phyloP scores from a whole-genome alignment of 2,797 vertebrate genomes.

The Etheostoma perlongum region DNA sequence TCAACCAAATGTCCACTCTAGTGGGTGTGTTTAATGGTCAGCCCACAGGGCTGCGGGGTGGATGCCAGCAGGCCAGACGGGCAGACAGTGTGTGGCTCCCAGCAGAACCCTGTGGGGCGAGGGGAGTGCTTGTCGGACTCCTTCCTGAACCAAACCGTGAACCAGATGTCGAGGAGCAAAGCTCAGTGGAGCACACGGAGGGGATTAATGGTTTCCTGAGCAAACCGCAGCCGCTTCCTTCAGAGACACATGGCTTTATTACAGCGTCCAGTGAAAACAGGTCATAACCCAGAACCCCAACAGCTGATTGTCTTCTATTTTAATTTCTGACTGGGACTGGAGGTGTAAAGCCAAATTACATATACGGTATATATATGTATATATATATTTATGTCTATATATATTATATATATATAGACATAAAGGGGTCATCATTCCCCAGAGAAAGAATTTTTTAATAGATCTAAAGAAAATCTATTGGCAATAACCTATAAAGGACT shows the following conservation, averaged over 20 bases:
- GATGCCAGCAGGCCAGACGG: conserved; percentile 79
- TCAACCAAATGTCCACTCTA: conserved; percentile 29
- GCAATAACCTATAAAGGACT: not conserved
- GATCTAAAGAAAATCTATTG: not conserved
- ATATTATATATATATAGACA: not conserved
- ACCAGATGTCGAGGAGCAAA: conserved; percentile 60
- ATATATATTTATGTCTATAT: too few species aligned
- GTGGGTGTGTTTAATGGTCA: conserved; percentile 19
- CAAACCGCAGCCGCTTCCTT: conserved; percentile 16
- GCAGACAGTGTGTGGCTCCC: conserved; percentile 61
- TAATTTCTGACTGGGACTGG: not conserved
- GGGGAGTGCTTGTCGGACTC: conserved; percentile 38
- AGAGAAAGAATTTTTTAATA: not conserved
- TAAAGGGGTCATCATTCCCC: not conserved
- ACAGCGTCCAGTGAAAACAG: conserved; percentile 2
- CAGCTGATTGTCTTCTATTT: not conserved
- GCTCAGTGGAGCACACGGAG: conserved; percentile 38
- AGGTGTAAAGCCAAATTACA: not conserved
- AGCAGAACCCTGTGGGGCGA: conserved; percentile 37
- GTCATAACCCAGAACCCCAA: conserved; percentile 5
- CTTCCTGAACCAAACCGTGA: conserved; percentile 64
- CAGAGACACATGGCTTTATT: conserved; percentile 19
- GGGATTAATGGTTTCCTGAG: conserved; percentile 40
- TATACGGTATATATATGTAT: too few species aligned
- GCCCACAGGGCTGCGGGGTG: not conserved